phyloP scores from a whole-genome alignment of 1,140 invertebrate species.

The Manduca sexta region DNA sequence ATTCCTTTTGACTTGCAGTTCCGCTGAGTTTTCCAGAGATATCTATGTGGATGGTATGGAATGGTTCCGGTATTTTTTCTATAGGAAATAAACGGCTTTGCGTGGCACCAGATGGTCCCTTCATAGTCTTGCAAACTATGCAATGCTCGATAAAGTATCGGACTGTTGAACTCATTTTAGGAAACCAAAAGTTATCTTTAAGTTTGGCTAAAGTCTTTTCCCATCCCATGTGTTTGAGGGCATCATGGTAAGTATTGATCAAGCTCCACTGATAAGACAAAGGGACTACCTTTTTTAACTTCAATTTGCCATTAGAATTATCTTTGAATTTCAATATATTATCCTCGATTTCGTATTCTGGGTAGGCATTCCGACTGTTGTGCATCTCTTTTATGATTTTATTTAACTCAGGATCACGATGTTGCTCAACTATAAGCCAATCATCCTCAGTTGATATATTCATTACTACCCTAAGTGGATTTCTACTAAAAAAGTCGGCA shows the following conservation, averaged over 20 bases:
- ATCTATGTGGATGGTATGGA: slow-evolving; percentile 33
- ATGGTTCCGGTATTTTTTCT: slow-evolving; percentile 21
- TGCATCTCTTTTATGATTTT: background rate
- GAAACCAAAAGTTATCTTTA: slow-evolving; percentile 14
- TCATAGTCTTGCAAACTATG: slow-evolving; percentile 24
- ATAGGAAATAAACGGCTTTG: slow-evolving; percentile 20
- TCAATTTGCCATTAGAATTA: background rate
- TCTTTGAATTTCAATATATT: background rate
- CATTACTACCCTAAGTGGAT: slow-evolving; percentile 6
- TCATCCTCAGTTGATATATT: slow-evolving; percentile 2
- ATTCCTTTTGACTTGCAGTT: slow-evolving; percentile 9
- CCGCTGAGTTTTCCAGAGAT: slow-evolving; percentile 26
- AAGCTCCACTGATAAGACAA: slow-evolving; percentile 18
- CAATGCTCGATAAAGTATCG: slow-evolving; percentile 29
- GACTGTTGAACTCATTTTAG: slow-evolving; percentile 20
- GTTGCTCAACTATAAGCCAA: background rate
- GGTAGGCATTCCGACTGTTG: background rate
- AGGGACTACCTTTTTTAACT: slow-evolving; percentile 11
- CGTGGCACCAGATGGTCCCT: slow-evolving; percentile 17
- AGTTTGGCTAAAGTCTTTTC: slow-evolving; percentile 18
- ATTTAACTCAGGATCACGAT: background rate
- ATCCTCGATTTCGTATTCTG: background rate
- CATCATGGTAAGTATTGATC: slow-evolving; percentile 13
- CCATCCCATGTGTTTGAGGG: slow-evolving; percentile 12
- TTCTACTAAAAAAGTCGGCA: slow-evolving; percentile 10